Evolutionary conservation across 2,113 vertebrate species (phyloP).

Genomic region (Galbula dea): DNA sequence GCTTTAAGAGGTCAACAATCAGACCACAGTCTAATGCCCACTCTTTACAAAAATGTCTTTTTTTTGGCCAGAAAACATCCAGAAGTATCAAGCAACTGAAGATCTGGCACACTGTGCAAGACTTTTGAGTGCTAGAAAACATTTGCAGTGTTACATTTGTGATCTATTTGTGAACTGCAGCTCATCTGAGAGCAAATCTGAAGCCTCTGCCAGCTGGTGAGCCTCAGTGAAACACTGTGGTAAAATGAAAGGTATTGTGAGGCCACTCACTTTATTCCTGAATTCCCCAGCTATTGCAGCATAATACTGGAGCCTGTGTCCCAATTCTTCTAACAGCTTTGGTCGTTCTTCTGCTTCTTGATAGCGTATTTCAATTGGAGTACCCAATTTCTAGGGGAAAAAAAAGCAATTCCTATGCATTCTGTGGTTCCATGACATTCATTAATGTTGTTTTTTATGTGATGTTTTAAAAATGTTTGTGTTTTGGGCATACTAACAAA

Average conservation of each 20-base stretch:
- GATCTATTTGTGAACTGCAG: not conserved
- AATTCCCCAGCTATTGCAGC: constrained; percentile 75
- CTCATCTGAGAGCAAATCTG: not conserved
- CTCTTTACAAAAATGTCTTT: not conserved
- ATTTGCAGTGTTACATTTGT: not conserved
- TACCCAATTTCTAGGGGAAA: constrained; percentile 78
- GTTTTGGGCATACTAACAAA: not conserved
- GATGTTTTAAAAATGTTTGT: not conserved
- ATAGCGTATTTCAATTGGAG: constrained; percentile 76
- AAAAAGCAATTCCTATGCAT: not conserved
- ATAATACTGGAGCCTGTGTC: constrained; percentile 75
- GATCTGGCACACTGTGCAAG: not conserved
- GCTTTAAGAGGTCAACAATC: not conserved
- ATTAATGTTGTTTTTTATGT: not conserved
- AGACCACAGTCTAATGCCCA: not conserved
- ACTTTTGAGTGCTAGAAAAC: not conserved
- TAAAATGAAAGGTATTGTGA: not conserved
- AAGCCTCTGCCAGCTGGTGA: not conserved
- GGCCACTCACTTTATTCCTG: constrained; percentile 67
- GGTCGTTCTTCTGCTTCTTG: constrained; percentile 77
- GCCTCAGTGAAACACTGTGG: not conserved
- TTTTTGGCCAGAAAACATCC: not conserved
- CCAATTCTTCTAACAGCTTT: constrained; percentile 72
- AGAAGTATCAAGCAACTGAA: not conserved
- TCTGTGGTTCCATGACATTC: not conserved